Percentiles rank a stretch among this genome's conserved stretches.
Evolutionary conservation across 1,140 invertebrate species (phyloP).

Genomic region (Drosophila sp.): DNA sequence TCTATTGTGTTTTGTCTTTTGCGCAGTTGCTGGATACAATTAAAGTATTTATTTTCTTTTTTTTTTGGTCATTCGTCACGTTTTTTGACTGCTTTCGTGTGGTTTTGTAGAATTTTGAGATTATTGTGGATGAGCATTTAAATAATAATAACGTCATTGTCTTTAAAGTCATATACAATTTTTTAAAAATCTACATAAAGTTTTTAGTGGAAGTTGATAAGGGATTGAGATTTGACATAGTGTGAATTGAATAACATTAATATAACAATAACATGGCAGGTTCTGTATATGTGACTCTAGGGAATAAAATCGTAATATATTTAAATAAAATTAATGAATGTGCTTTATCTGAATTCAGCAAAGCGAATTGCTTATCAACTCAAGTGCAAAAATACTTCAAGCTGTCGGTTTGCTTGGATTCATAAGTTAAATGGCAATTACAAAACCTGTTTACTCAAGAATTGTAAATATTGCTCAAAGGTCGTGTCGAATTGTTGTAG

Average conservation of each 20-base stretch:
- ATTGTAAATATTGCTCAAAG: conserved; percentile 23
- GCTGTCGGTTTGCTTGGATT: conserved; percentile 11
- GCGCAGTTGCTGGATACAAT: conserved; percentile 19
- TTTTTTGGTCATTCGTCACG: conserved; percentile 32
- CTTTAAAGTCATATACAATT: background rate
- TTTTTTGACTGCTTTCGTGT: conserved; percentile 39
- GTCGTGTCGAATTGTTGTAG: conserved; percentile 5
- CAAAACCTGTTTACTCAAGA: conserved; percentile 33
- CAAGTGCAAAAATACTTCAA: conserved; percentile 16
- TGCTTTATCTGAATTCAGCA: conserved; percentile 17
- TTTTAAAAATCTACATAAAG: no score
- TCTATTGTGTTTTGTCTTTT: conserved; percentile 7
- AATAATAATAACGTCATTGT: conserved; percentile 59
- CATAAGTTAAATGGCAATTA: conserved; percentile 10
- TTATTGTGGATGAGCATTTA: conserved; percentile 34
- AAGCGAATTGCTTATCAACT: conserved; percentile 18
- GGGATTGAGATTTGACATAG: no score
- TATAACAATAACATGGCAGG: no score
- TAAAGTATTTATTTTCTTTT: conserved; percentile 5
- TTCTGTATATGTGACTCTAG: no score
- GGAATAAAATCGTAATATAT: background rate
- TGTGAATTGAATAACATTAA: no score
- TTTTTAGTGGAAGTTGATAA: no score
- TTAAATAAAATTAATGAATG: conserved; percentile 9
- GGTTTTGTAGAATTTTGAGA: conserved; percentile 55